Percentiles rank a stretch among this genome's conserved stretches.
Conservation (phyloP, 2,113 vertebrate species). For the Lophochroa leadbeateri region DNA sequence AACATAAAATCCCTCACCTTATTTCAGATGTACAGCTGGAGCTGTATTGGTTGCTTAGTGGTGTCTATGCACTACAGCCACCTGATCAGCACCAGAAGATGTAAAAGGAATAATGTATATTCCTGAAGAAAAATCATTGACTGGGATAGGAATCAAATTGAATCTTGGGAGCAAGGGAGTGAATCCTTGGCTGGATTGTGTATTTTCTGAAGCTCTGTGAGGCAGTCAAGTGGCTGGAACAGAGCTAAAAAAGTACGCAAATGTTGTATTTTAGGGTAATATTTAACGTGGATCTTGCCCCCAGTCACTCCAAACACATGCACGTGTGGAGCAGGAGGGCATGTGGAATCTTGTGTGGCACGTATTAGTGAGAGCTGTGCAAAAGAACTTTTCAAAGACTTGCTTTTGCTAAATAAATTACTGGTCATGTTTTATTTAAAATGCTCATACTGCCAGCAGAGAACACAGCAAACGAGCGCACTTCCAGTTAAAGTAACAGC, state of each 20-base stretch:
- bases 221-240: not conserved
- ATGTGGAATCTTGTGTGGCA: conserved; percentile 37
- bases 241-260: not conserved
- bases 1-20: not conserved
- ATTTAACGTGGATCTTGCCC: not conserved
- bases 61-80: not conserved
- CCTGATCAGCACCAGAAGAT: not conserved
- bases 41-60: not conserved
- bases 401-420: conserved; percentile 77
- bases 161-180: not conserved
- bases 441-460: conserved; percentile 11
- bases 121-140: not conserved
- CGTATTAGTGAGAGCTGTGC: conserved; percentile 12
- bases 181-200: not conserved
- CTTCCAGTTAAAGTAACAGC: conserved; percentile 56
- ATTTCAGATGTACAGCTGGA: not conserved
- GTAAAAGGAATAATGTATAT: not conserved
- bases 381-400: conserved; percentile 61
- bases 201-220: not conserved
- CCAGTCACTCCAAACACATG: not conserved
- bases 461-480: conserved; percentile 19
- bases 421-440: conserved; percentile 76
- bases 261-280: not conserved
- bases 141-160: not conserved
- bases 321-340: not conserved